These are phyloP conservation scores for Temnothorax longispinosus DNA, from an alignment of 1,140 invertebrate species.

Conservation along the genomic window DNA sequence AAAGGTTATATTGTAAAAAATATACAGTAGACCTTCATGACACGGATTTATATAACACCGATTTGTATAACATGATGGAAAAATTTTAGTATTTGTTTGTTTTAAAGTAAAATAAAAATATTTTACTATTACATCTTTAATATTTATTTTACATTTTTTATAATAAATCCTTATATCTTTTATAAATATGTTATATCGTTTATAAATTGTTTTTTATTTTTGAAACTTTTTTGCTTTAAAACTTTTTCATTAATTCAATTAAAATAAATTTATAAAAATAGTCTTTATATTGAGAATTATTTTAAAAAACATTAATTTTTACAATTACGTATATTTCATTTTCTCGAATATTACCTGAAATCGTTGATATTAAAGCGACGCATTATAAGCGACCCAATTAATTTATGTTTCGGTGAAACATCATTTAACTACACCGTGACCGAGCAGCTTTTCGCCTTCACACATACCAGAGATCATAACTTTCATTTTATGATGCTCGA, in stretches of 20 bases:
- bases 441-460: conserved; percentile 23
- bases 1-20: not conserved
- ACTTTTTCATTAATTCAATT: not conserved
- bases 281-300: not conserved
- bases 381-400: not conserved
- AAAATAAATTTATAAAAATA: conserved; percentile 20
- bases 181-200: too few relatives aligned
- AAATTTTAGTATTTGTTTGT: too few relatives aligned
- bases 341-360: not conserved
- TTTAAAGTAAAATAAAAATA: too few relatives aligned
- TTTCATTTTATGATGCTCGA: conserved; percentile 41
- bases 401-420: conserved; percentile 31
- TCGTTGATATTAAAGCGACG: conserved; percentile 4
- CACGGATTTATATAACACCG: too few relatives aligned
- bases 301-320: not conserved
- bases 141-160: too few relatives aligned
- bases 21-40: not conserved
- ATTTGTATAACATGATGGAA: too few relatives aligned
- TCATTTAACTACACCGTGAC: conserved; percentile 15
- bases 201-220: not conserved
- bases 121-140: too few relatives aligned
- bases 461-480: conserved; percentile 21
- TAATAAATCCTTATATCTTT: too few relatives aligned
- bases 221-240: not conserved
- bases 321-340: not conserved